Conservation (phyloP, 2,113 vertebrate species). For the Hyperoodon ampullatus region DNA sequence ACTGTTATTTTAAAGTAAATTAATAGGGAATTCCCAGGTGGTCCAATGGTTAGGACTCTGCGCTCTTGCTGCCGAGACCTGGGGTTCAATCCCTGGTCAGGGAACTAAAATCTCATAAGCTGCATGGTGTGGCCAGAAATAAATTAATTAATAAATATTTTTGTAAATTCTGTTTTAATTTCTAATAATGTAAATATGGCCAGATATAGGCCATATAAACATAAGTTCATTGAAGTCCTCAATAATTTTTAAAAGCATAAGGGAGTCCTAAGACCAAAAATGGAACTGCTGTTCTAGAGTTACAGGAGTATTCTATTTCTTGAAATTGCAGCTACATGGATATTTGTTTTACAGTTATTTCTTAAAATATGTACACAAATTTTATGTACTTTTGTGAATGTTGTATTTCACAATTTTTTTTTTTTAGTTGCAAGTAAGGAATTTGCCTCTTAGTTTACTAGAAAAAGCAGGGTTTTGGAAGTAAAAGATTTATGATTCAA, state of each 20-base stretch:
- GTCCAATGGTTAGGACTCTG: no score
- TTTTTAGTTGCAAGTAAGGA: neutral
- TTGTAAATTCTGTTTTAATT: constrained; percentile 21
- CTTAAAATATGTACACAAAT: neutral
- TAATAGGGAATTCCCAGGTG: neutral
- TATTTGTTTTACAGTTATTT: constrained; percentile 34
- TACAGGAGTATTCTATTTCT: neutral
- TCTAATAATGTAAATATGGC: neutral
- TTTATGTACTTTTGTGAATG: constrained; percentile 4
- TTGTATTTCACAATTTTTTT: neutral
- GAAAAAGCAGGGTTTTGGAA: neutral
- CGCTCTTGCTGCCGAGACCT: no score
- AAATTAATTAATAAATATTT: neutral
- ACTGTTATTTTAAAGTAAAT: constrained; percentile 7
- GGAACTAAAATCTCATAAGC: no score
- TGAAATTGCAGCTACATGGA: neutral
- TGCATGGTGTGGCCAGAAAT: no score
- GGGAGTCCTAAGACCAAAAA: neutral
- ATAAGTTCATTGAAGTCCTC: neutral
- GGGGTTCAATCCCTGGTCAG: no score
- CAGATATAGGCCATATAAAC: neutral
- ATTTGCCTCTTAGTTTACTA: neutral
- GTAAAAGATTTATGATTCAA: constrained; percentile 34
- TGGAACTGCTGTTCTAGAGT: neutral
- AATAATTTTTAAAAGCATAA: constrained; percentile 31